phyloP scores from a whole-genome alignment of 2,888 invertebrate species.

The Synergus itoensis region DNA sequence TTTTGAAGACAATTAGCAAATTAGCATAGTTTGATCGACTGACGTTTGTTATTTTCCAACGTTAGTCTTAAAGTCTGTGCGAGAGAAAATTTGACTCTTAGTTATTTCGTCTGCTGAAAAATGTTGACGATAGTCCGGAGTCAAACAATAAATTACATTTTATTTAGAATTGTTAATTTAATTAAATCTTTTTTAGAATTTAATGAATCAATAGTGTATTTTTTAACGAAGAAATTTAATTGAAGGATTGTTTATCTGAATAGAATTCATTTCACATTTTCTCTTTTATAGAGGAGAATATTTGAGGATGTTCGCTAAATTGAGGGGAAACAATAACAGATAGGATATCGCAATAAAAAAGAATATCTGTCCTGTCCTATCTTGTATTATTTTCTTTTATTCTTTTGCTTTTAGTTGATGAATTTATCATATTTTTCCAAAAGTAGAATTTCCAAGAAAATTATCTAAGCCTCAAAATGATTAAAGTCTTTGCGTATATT shows the following conservation, averaged over 20 bases:
- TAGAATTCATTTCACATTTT: not conserved
- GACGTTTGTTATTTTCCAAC: slow-evolving; percentile 56
- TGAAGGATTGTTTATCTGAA: not conserved
- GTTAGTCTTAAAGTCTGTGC: slow-evolving; percentile 72
- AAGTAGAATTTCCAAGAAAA: too few species aligned
- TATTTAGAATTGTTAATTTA: not conserved
- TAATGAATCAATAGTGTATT: not conserved
- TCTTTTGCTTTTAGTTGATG: too few species aligned
- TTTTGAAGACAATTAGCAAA: not conserved
- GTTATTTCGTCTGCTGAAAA: slow-evolving; percentile 64
- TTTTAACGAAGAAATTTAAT: not conserved
- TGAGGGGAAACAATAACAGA: not conserved
- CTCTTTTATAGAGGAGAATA: not conserved
- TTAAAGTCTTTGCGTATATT: too few species aligned
- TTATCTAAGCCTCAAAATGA: too few species aligned
- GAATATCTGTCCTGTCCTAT: not conserved
- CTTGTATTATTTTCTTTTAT: slow-evolving; percentile 29
- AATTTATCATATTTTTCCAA: too few species aligned
- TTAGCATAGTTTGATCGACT: slow-evolving; percentile 73
- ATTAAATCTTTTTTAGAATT: not conserved
- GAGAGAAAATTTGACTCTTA: slow-evolving; percentile 62
- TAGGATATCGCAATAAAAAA: slow-evolving; percentile 10
- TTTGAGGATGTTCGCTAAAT: not conserved
- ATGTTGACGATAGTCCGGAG: slow-evolving; percentile 59
- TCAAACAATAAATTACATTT: slow-evolving; percentile 58